Evolutionary conservation across 2,113 vertebrate species (phyloP).

Genomic region (Antechinus flavipes): DNA sequence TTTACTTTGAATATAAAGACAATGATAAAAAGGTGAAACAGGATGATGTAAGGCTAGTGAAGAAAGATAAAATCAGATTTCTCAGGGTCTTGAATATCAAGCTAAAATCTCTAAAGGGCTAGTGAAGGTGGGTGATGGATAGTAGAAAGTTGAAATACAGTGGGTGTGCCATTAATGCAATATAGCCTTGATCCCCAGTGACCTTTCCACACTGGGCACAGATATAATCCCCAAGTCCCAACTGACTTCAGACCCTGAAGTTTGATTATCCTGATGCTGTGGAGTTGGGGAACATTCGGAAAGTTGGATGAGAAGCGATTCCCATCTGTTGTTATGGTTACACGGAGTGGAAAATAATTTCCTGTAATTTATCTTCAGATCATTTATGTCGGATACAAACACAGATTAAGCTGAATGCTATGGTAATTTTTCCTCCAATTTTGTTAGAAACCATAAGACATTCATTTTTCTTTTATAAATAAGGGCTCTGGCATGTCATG

Average conservation of each 20-base stretch:
- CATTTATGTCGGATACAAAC: constrained; percentile 82
- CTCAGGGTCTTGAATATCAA: neutral
- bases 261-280: constrained; percentile 59
- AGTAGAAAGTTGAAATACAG: neutral
- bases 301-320: constrained; percentile 76
- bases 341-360: constrained; percentile 85
- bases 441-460: constrained; percentile 79
- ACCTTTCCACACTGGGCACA: neutral
- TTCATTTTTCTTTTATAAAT: constrained; percentile 83
- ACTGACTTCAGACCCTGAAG: constrained; percentile 57
- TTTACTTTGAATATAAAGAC: neutral
- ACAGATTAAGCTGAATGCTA: constrained; percentile 84
- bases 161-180: neutral
- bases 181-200: neutral
- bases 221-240: neutral
- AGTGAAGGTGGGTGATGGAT: neutral
- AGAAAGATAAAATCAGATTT: neutral
- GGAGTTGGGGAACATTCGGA: constrained; percentile 68
- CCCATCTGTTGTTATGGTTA: constrained; percentile 87
- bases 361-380: constrained; percentile 87
- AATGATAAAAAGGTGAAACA: neutral
- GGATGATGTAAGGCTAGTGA: neutral
- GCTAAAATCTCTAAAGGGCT: neutral
- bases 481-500: constrained; percentile 82
- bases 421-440: constrained; percentile 81